A percentile compares a stretch with the other conserved stretches of the same genome.
Evolutionary conservation across 2,888 invertebrate species (phyloP).

Genomic region (Drosophila birchii): DNA sequence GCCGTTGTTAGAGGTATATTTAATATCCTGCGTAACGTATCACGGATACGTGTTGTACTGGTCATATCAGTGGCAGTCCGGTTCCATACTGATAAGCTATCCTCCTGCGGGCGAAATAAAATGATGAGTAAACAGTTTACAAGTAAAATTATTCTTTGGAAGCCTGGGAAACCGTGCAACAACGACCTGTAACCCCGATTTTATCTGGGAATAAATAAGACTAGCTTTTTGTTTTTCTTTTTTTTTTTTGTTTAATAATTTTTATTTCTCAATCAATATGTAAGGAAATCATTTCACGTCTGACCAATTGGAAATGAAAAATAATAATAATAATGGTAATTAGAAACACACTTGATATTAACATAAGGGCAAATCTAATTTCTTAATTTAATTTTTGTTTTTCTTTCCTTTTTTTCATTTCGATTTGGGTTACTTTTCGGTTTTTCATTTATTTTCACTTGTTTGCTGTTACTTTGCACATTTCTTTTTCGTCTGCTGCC

Average conservation of each 20-base stretch:
- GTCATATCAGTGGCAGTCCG: slow-evolving; percentile 95
- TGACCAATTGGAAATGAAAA: slow-evolving; percentile 72
- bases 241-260: slow-evolving; percentile 72
- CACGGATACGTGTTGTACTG: slow-evolving; percentile 95
- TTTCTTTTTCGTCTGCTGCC: slow-evolving; percentile 39
- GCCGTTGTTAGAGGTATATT: slow-evolving; percentile 96
- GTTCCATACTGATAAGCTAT: slow-evolving; percentile 98
- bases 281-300: slow-evolving; percentile 77
- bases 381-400: slow-evolving; percentile 59
- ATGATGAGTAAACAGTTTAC: neutral
- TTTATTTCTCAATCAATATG: slow-evolving; percentile 81
- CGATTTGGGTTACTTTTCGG: slow-evolving; percentile 19
- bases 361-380: slow-evolving; percentile 71
- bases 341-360: slow-evolving; percentile 49
- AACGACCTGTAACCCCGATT: neutral
- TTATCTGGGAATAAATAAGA: neutral
- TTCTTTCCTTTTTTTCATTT: slow-evolving; percentile 10
- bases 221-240: slow-evolving; percentile 30
- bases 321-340: slow-evolving; percentile 48
- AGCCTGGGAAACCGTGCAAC: slow-evolving; percentile 49
- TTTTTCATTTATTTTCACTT: slow-evolving; percentile 44
- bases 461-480: slow-evolving; percentile 38
- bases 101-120: slow-evolving; percentile 88
- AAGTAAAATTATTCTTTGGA: neutral
- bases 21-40: slow-evolving; percentile 96